Base-by-base conservation (phyloP, 2,113 vertebrate genomes). In the Trichechus manatus region DNA sequence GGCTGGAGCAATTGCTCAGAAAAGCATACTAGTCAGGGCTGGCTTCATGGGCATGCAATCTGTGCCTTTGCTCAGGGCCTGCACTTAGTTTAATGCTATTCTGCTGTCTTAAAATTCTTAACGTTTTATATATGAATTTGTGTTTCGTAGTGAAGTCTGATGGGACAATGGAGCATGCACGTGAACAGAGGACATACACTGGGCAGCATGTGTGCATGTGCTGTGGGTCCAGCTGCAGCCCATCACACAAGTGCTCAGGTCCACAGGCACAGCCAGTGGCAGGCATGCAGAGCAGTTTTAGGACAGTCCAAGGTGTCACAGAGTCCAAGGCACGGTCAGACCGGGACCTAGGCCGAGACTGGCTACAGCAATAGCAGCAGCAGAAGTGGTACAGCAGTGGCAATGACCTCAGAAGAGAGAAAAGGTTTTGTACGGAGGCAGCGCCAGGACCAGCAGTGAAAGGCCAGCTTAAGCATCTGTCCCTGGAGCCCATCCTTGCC, bases 161-260 rank as follows among this genome's bases (percentile, higher is more conserved):
- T 0, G 36, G n/a, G 5, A 29, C n/a, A 29, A 3, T 22, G 81
- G 63, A 0, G 1, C 29, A 27, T 10, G 22, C 6, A 29, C 56
- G 4, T 6, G 19, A 75, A n/a, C 56, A 56, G 53, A 95, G 64
- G 23, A 89, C 36, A 56, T 39, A 64, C 5, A 33, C 50, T 36
- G 3, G n/a, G 5, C 0, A 8, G 31, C 53, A 2, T 17, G 19
- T 0, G 0, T 25, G 56, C 29, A 6, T 56, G 42, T 33, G 5
- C 9, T 36, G 29, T 23, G 33, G 70, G 14, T 14, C 36, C 6
- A 4, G 79, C 64, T 74, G 53, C 36, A 81, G 33, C 36, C 14
- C 20, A 36, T 0, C 80, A n/a, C 36, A 6, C 23, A 5, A 80
- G 50, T 64, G 17, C 27, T 90, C 56, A 33, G 61, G 15, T 8